phyloP scores from a whole-genome alignment of 1,140 invertebrate species.

The Araneus ventricosus region DNA sequence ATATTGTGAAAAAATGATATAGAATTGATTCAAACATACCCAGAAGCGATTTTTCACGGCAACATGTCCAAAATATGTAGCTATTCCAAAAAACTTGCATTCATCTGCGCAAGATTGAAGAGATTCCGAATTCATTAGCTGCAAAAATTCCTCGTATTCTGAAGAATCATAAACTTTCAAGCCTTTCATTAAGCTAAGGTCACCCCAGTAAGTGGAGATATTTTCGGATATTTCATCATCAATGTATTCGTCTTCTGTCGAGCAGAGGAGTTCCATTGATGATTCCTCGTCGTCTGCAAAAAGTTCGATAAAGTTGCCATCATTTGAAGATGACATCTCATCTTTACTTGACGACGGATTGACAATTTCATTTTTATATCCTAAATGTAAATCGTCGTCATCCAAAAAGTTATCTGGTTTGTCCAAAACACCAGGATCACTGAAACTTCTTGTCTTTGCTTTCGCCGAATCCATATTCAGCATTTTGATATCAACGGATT shows the following conservation, averaged over 20 bases:
- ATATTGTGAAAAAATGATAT: neutral
- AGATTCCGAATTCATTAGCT: neutral
- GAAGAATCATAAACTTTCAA: slow-evolving; percentile 12
- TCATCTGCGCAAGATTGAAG: slow-evolving; percentile 6
- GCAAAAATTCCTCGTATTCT: neutral
- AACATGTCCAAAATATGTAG: slow-evolving; percentile 77
- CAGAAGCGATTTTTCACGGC: slow-evolving; percentile 78
- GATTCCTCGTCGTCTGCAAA: slow-evolving; percentile 46
- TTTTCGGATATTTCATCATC: slow-evolving; percentile 76
- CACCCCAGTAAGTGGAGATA: slow-evolving; percentile 45
- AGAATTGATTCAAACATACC: slow-evolving; percentile 72
- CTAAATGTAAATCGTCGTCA: neutral
- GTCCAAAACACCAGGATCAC: slow-evolving; percentile 38
- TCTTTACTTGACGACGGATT: slow-evolving; percentile 21
- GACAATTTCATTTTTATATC: neutral
- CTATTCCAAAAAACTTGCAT: slow-evolving; percentile 77
- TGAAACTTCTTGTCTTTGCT: slow-evolving; percentile 31
- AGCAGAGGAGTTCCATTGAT: slow-evolving; percentile 28
- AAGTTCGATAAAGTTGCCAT: neutral
- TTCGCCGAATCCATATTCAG: neutral
- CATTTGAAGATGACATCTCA: slow-evolving; percentile 34
- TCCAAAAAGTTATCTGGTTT: too few relatives aligned
- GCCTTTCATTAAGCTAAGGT: slow-evolving; percentile 43
- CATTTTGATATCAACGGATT: neutral
- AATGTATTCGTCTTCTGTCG: slow-evolving; percentile 74